Percentiles rank a stretch among this genome's conserved stretches.
These are phyloP conservation scores for Falco naumanni DNA, from an alignment of 2,797 vertebrate genomes.

Conservation along the genomic window DNA sequence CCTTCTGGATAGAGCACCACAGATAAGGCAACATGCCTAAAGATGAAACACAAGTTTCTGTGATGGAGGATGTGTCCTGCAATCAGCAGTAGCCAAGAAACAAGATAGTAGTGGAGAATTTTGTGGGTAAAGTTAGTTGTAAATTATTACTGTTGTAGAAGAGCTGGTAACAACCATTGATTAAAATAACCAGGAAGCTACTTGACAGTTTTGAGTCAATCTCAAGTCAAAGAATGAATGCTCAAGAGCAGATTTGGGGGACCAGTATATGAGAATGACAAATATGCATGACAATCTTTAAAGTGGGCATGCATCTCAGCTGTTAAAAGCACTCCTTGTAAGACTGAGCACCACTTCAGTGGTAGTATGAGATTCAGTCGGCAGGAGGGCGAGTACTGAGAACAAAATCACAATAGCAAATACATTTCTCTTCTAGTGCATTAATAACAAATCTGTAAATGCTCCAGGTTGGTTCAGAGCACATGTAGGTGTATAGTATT, in stretches of 20 bases:
- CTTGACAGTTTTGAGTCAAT: neutral
- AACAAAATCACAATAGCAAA: neutral
- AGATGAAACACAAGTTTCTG: neutral
- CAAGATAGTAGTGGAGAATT: neutral
- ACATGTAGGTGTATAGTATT: rapidly evolving
- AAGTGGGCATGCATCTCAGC: neutral
- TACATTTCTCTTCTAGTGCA: neutral
- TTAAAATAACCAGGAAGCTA: neutral
- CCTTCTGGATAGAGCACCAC: neutral
- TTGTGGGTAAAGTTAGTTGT: neutral
- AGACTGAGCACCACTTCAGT: neutral
- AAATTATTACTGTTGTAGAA: neutral
- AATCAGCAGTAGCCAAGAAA: neutral
- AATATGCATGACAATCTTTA: neutral
- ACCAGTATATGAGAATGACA: rapidly evolving
- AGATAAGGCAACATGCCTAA: neutral
- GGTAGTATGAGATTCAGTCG: neutral
- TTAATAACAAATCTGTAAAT: neutral
- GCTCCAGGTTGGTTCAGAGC: neutral
- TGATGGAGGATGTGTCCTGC: neutral
- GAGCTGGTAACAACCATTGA: neutral
- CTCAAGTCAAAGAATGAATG: neutral
- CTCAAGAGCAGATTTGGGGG: neutral
- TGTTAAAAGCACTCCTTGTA: neutral
- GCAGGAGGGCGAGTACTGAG: neutral